These are phyloP conservation scores for Dipodomys spectabilis DNA, from an alignment of 2,113 vertebrate species.

Conservation along the genomic window DNA sequence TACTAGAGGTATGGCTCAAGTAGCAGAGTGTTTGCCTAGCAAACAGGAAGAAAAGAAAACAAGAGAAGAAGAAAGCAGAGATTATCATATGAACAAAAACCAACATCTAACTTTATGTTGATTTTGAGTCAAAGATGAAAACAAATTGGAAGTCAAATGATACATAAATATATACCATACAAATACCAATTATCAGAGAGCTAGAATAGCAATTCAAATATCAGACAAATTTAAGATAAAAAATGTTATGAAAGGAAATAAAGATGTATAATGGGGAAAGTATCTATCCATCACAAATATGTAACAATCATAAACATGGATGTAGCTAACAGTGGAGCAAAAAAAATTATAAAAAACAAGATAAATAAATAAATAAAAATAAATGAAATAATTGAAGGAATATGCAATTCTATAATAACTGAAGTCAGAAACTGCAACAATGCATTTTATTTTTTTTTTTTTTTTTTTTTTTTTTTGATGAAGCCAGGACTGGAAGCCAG, in stretches of 20 bases:
- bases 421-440: background rate
- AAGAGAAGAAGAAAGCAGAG: no score
- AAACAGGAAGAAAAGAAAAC: no score
- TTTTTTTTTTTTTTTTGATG: no score
- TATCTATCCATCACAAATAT: background rate
- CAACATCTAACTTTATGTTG: no score
- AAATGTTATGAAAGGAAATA: background rate
- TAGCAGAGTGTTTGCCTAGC: no score
- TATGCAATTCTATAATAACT: slow-evolving; percentile 4
- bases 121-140: background rate
- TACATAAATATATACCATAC: background rate
- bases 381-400: background rate
- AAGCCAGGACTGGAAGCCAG: background rate
- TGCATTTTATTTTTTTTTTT: no score
- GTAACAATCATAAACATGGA: background rate
- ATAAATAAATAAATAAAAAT: background rate
- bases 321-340: background rate
- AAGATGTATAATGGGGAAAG: background rate
- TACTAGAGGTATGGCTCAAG: no score
- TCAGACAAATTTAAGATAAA: background rate
- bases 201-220: background rate
- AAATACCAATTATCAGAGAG: background rate
- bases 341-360: background rate
- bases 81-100: no score
- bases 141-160: slow-evolving; percentile 17